These are phyloP conservation scores for Bergia puertoricense DNA, from an alignment of 92 coral and sea anemone species.

Conservation along the genomic window DNA sequence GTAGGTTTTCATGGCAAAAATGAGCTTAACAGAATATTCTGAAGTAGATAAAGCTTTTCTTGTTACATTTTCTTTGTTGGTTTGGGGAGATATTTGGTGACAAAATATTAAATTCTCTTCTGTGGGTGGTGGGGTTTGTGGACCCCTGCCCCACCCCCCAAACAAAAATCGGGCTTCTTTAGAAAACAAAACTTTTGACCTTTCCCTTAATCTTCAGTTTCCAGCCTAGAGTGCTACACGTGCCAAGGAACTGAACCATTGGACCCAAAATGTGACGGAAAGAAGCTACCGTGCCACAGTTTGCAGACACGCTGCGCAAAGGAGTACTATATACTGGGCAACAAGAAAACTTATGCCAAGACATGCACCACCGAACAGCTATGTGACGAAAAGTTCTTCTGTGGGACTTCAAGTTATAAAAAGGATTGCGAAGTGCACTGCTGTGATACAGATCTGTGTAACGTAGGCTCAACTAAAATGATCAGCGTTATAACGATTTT, in stretches of 20 bases:
- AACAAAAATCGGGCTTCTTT: too few relatives aligned
- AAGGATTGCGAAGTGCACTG: background rate
- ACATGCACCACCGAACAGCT: background rate
- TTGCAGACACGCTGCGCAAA: background rate
- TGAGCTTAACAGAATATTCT: too few relatives aligned
- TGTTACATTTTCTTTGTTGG: too few relatives aligned
- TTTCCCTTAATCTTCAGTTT: background rate
- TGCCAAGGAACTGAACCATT: background rate
- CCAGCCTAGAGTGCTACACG: background rate
- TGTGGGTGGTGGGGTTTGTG: too few relatives aligned
- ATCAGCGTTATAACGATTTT: background rate
- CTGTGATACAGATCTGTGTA: background rate
- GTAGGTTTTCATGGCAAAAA: too few relatives aligned
- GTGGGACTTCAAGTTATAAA: background rate
- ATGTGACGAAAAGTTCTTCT: background rate
- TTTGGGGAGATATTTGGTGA: too few relatives aligned
- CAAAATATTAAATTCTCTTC: too few relatives aligned
- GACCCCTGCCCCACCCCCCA: too few relatives aligned
- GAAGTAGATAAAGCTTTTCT: too few relatives aligned
- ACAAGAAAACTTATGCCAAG: background rate
- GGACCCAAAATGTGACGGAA: background rate
- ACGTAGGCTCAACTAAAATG: background rate
- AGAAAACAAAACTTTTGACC: too few relatives aligned
- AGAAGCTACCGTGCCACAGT: background rate
- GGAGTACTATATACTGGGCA: background rate